Base-by-base conservation (phyloP, 2,888 invertebrate genomes). In the Eilema caniola region DNA sequence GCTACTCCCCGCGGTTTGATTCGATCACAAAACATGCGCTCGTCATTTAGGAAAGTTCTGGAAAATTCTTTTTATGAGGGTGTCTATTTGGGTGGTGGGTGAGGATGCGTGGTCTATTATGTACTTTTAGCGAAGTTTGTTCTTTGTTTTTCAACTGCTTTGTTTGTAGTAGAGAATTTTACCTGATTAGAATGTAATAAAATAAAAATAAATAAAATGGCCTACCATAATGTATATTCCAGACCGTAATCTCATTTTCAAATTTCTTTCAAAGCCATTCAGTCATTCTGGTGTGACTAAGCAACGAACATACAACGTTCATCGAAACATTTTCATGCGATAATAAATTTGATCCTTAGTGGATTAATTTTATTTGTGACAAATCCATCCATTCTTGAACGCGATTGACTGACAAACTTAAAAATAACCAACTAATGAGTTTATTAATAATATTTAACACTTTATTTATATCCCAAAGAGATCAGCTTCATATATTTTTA, bases 11-110 rank as follows among this genome's bases (percentile, higher is more conserved):
- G 81, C 69, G 78, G 81, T 78, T 76, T 74, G 76, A 75, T 81
- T 80, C 76, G 75, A 80, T 81, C 82, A 73, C 69, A 76, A 79
- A 75, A 82, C 82, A 75, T 80, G 78, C 71, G 69, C 76, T 80
- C 78, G 66, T 77, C 77, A 79, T 81, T 78, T 75, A 72, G 70
- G 62, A 63, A 71, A 71, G 70, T 70, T 73, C 62, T 33, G 74
- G 70, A 72, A 71, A 73, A 70, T 82, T 57, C 70, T 73, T 73
- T 80, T 81, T 80, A 78, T 70, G 79, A 72, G 61, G 70, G 66
- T 53, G 69, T 65, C 68, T 59, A 73, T 73, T 74, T 59, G 60
- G 63, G 62, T 61, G 69, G 76, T 62, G 64, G 37, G 70, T 33
- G 62, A 23, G 4, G 8, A 33, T 23, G 53, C 25, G 47, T 31